phyloP scores from a whole-genome alignment of 2,888 invertebrate species.

The Eupeodes latifasciatus region DNA sequence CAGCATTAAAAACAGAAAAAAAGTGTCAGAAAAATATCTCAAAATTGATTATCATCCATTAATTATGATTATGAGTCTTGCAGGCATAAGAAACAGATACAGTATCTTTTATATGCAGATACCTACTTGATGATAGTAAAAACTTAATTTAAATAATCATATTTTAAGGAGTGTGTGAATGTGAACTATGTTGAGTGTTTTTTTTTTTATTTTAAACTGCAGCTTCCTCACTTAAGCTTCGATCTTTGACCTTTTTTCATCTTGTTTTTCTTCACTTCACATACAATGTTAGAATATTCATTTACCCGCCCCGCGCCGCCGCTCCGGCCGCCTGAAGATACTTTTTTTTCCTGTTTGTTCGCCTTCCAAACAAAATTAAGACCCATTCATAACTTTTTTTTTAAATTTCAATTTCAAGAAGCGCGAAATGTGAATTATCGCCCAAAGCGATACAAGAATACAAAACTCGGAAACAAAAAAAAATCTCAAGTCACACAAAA shows the following conservation, averaged over 20 bases:
- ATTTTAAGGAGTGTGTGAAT: slow-evolving; percentile 43
- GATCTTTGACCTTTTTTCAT: slow-evolving; percentile 64
- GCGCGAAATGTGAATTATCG: slow-evolving; percentile 67
- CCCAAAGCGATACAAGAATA: slow-evolving; percentile 56
- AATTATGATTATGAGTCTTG: slow-evolving; percentile 60
- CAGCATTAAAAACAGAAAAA: slow-evolving; percentile 20
- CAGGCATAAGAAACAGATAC: slow-evolving; percentile 17
- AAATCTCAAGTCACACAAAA: slow-evolving; percentile 16
- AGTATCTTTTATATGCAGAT: background rate
- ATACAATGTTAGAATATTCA: slow-evolving; percentile 4
- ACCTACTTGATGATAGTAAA: slow-evolving; percentile 24
- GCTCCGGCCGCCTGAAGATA: background rate
- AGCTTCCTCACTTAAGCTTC: slow-evolving; percentile 41
- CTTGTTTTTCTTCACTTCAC: background rate
- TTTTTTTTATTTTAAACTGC: background rate
- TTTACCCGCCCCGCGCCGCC: no score
- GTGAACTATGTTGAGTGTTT: background rate
- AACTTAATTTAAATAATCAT: slow-evolving; percentile 21
- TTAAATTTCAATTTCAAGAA: slow-evolving; percentile 1
- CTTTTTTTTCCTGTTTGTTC: background rate
- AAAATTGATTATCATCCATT: slow-evolving; percentile 72
- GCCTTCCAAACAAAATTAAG: slow-evolving; percentile 21
- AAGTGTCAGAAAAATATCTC: slow-evolving; percentile 50
- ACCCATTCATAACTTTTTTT: slow-evolving; percentile 5
- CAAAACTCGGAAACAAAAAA: slow-evolving; percentile 45